Percentiles rank a stretch among this genome's conserved stretches.
Evolutionary conservation across 1,140 invertebrate species (phyloP).

Genomic region (Pseudoatta argentina): DNA sequence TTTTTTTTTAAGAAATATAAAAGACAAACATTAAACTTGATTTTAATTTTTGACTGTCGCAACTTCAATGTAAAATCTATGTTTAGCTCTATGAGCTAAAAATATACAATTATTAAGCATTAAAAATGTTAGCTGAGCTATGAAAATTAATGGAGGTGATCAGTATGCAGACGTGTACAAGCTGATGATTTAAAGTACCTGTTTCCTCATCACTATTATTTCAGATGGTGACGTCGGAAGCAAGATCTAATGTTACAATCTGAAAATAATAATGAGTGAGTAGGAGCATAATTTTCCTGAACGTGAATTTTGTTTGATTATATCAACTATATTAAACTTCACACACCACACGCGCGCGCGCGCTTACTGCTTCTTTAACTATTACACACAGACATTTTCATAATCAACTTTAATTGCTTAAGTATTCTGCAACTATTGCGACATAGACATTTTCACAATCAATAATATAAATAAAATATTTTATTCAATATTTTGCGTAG

Average conservation of each 20-base stretch:
- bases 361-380: too few relatives aligned
- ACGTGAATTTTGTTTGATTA: background rate
- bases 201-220: too few relatives aligned
- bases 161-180: background rate
- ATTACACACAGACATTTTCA: too few relatives aligned
- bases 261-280: too few relatives aligned
- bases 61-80: background rate
- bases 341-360: too few relatives aligned
- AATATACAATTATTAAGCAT: background rate
- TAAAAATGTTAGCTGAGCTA: background rate
- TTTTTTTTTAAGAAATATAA: background rate
- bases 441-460: background rate
- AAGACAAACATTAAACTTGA: background rate
- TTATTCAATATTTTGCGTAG: conserved; percentile 10
- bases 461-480: conserved; percentile 10
- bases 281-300: background rate
- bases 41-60: background rate
- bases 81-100: background rate
- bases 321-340: too few relatives aligned
- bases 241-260: too few relatives aligned
- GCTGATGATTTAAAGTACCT: background rate
- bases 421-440: background rate
- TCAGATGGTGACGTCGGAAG: too few relatives aligned
- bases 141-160: background rate
- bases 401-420: background rate